These are phyloP conservation scores for Aleiodes alternator DNA, from an alignment of 2,888 invertebrate species.

Conservation along the genomic window DNA sequence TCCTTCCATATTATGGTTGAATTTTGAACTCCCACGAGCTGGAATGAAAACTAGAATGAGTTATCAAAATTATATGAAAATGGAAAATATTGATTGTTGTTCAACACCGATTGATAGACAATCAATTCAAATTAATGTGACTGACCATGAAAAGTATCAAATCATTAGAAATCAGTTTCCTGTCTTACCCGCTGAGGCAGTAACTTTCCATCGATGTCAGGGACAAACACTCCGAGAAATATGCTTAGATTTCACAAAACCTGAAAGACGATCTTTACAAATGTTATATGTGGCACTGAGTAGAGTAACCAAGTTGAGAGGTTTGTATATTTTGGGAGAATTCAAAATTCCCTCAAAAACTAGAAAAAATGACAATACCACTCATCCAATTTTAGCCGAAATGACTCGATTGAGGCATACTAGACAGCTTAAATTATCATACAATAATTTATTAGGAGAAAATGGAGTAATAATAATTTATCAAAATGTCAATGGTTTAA, in stretches of 20 bases:
- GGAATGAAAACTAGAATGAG: constrained; percentile 32
- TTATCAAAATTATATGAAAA: constrained; percentile 21
- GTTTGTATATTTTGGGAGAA: no score
- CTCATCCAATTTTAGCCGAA: no score
- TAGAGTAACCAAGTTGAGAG: constrained; percentile 33
- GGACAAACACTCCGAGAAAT: not conserved
- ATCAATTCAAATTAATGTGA: constrained; percentile 22
- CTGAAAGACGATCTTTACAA: not conserved
- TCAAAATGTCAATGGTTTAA: constrained; percentile 41
- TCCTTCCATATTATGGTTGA: constrained; percentile 46
- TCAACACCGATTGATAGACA: constrained; percentile 35
- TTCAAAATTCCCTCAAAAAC: no score
- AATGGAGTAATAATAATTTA: constrained; percentile 34
- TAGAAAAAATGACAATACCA: no score
- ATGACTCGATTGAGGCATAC: no score
- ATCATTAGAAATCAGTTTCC: constrained; percentile 14
- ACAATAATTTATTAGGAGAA: constrained; percentile 33
- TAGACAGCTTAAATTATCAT: no score
- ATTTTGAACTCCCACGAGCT: constrained; percentile 45
- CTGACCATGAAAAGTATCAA: constrained; percentile 13
- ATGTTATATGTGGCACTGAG: constrained; percentile 26
- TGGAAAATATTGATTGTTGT: constrained; percentile 16
- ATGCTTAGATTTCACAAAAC: constrained; percentile 1
- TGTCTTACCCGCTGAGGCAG: constrained; percentile 19
- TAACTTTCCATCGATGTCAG: not conserved